Evolutionary conservation across 2,888 invertebrate species (phyloP).

Genomic region (Neuroscelio doddi): DNA sequence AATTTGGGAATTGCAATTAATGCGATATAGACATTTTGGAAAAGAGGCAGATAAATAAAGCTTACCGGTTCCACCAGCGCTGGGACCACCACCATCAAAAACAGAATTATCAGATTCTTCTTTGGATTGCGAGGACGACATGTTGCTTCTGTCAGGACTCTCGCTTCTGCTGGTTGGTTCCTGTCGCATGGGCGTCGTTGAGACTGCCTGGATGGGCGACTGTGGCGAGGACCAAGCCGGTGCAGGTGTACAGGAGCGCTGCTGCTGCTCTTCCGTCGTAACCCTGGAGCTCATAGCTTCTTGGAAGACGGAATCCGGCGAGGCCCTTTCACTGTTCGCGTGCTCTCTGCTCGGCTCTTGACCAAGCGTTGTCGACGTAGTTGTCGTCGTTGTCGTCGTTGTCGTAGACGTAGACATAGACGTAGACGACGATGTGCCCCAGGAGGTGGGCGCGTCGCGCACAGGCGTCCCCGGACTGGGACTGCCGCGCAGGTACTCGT

Average conservation of each 20-base stretch:
- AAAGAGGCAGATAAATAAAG: neutral
- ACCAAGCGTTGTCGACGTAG: slow-evolving; percentile 56
- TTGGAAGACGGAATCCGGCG: slow-evolving; percentile 76
- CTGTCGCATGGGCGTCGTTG: slow-evolving; percentile 66
- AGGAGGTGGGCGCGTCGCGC: slow-evolving; percentile 71
- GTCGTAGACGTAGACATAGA: slow-evolving; percentile 9
- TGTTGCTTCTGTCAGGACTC: slow-evolving; percentile 62
- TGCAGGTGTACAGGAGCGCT: slow-evolving; percentile 62
- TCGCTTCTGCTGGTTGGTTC: slow-evolving; percentile 60
- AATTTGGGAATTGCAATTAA: no score
- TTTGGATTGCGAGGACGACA: slow-evolving; percentile 65
- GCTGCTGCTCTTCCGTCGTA: slow-evolving; percentile 59
- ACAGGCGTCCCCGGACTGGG: slow-evolving; percentile 75
- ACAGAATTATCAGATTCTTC: slow-evolving; percentile 75
- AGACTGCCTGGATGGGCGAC: slow-evolving; percentile 72
- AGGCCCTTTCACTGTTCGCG: slow-evolving; percentile 73
- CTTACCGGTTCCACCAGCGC: slow-evolving; percentile 48
- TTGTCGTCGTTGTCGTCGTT: neutral
- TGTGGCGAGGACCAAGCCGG: slow-evolving; percentile 72
- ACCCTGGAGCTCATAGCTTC: slow-evolving; percentile 73
- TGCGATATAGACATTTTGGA: no score
- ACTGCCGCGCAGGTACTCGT: slow-evolving; percentile 74
- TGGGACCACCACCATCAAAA: slow-evolving; percentile 73
- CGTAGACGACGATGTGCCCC: slow-evolving; percentile 72
- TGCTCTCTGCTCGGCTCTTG: slow-evolving; percentile 42